Base-by-base conservation (phyloP, 2,113 vertebrate genomes). In the Columbina picui region DNA sequence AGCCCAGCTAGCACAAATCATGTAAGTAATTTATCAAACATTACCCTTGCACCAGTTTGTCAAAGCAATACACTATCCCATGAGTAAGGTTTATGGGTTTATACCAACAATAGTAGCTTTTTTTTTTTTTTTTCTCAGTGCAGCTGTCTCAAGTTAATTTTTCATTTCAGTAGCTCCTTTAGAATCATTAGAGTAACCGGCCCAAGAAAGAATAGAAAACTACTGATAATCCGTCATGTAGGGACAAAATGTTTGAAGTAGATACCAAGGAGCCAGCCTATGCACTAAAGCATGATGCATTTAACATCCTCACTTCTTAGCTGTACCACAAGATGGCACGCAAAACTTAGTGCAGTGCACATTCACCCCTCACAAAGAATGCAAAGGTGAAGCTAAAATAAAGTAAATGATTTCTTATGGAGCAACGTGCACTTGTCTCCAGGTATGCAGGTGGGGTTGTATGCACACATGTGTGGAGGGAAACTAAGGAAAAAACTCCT, bases 281-380 rank as follows among this genome's bases (percentile, higher is more conserved):
- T 9, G 27, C 2, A 7, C 21, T 38, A 41, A 39, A 87, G 53
- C n/a, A 4, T 2, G 27, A 32, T 18, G 20, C 23, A 65, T 63
- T 61, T 14, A 49, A 67, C 36, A 41, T 6, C 26, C 16, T 89
- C 70, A 76, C 22, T 96, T 94, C 78, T 87, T 26, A 83, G 63
- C 67, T 41, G 71, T 41, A 56, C 93, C 95, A 95, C 89, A 77
- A 87, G 94, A 84, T 86, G 87, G 92, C 93, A 89, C 0, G 9
- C 74, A 74, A 29, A 83, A 76, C 87, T 71, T 71, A 47, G 63
- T 10, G 20, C 65, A 78, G n/a, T 5, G 34, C 32, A 43, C 16
- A 25, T 25, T 63, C 1, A 5, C 52, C 57, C 41, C 32, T 74
- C 6, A 30, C 10, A 53, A 79, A 53, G 61, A 22, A 36, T 6